A percentile compares a stretch with the other conserved stretches of the same genome.
These are phyloP conservation scores for Engraulis encrasicolus DNA, from an alignment of 2,113 vertebrate species.

Conservation along the genomic window DNA sequence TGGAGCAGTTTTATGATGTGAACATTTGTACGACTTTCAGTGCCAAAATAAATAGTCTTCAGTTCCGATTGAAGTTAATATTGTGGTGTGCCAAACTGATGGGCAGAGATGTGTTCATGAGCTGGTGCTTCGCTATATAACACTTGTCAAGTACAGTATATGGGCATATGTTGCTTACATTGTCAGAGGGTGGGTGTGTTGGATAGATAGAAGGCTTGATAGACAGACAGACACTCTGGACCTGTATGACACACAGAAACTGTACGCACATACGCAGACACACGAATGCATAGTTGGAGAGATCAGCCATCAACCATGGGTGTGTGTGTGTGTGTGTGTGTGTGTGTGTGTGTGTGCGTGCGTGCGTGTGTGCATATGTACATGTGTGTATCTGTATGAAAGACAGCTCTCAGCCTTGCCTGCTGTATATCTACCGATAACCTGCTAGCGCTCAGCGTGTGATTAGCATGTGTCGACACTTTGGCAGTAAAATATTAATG, in stretches of 20 bases:
- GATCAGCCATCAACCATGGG: too few relatives aligned
- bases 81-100: too few relatives aligned
- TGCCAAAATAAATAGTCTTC: background rate
- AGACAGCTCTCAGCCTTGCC: background rate
- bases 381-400: background rate
- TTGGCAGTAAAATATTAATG: background rate
- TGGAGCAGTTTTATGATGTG: background rate
- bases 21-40: background rate
- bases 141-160: too few relatives aligned
- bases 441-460: background rate
- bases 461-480: background rate
- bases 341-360: background rate
- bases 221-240: too few relatives aligned
- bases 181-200: too few relatives aligned
- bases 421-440: background rate
- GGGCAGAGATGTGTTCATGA: too few relatives aligned
- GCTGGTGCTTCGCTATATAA: too few relatives aligned
- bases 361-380: background rate
- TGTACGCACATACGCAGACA: too few relatives aligned
- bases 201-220: too few relatives aligned
- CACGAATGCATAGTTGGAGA: too few relatives aligned
- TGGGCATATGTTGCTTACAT: too few relatives aligned
- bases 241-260: too few relatives aligned
- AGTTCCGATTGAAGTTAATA: background rate
- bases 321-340: background rate